Evolutionary conservation across 2,888 invertebrate genomes (phyloP).

Genomic region (Parnassius glacialis): DNA sequence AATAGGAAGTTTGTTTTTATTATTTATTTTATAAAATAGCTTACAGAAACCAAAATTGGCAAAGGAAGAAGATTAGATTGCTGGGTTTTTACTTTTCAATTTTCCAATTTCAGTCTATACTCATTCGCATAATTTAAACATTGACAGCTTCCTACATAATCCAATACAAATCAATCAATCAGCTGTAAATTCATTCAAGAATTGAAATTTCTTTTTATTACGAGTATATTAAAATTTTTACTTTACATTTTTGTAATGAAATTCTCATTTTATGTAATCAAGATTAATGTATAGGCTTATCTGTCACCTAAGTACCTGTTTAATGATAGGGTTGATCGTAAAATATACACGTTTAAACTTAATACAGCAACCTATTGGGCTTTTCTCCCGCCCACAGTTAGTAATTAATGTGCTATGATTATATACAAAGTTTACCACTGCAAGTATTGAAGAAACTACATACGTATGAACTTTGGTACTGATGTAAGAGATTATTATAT

Average conservation of each 20-base stretch:
- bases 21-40: too few species aligned
- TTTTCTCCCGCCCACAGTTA: slow-evolving; percentile 56
- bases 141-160: too few species aligned
- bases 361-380: slow-evolving; percentile 72
- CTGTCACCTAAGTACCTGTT: slow-evolving; percentile 76
- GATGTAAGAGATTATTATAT: slow-evolving; percentile 67
- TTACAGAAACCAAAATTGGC: too few species aligned
- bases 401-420: slow-evolving; percentile 76
- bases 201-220: too few species aligned
- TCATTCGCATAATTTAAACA: too few species aligned
- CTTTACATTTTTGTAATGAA: slow-evolving; percentile 57
- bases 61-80: too few species aligned
- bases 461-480: slow-evolving; percentile 70
- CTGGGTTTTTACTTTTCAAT: too few species aligned
- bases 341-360: slow-evolving; percentile 76
- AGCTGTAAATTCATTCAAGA: too few species aligned
- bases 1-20: too few species aligned
- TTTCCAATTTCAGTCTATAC: too few species aligned
- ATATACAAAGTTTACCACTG: slow-evolving; percentile 73
- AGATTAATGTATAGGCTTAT: slow-evolving; percentile 71
- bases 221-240: too few species aligned
- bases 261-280: slow-evolving; percentile 65
- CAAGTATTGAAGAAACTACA: slow-evolving; percentile 66
- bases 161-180: too few species aligned
- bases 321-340: slow-evolving; percentile 80